Percentiles rank a stretch among this genome's conserved stretches.
Conservation (phyloP, 1,140 invertebrate genomes). For the Agraylea sexmaculata region DNA sequence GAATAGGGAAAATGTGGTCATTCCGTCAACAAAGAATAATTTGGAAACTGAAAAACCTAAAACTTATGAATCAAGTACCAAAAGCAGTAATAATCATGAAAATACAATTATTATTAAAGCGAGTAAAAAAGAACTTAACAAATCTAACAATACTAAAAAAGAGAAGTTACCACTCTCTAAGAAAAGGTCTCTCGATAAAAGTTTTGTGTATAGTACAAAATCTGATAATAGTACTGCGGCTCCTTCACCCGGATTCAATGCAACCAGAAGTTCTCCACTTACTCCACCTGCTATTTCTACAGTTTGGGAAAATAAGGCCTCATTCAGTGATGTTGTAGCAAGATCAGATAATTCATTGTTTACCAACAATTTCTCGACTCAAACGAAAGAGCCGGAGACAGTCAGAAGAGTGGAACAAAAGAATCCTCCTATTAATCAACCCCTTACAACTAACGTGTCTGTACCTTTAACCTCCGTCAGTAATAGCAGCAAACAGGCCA, state of each 20-base stretch:
- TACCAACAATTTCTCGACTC: conserved; percentile 11
- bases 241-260: conserved; percentile 5
- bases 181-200: conserved; percentile 19
- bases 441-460: conserved; percentile 1
- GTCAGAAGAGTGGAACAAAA: conserved; percentile 14
- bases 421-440: conserved; percentile 1
- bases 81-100: conserved; percentile 7
- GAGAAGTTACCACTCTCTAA: conserved; percentile 17
- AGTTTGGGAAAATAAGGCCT: conserved; percentile 21
- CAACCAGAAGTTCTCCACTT: conserved; percentile 16
- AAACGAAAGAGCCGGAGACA: conserved; percentile 14
- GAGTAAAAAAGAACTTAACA: conserved; percentile 15
- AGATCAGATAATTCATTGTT: conserved; percentile 17
- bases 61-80: conserved; percentile 10
- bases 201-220: conserved; percentile 16
- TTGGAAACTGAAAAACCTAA: conserved; percentile 16
- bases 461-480: not conserved
- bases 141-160: conserved; percentile 14
- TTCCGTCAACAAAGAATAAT: conserved; percentile 8
- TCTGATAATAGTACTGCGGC: conserved; percentile 7
- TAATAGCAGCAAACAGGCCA: not conserved
- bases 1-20: conserved; percentile 14
- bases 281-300: conserved; percentile 18
- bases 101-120: conserved; percentile 3
- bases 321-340: conserved; percentile 21